A percentile compares a stretch with the other conserved stretches of the same genome.
These are phyloP conservation scores for Hypomecis punctinalis DNA, from an alignment of 2,888 invertebrate species.

Conservation along the genomic window DNA sequence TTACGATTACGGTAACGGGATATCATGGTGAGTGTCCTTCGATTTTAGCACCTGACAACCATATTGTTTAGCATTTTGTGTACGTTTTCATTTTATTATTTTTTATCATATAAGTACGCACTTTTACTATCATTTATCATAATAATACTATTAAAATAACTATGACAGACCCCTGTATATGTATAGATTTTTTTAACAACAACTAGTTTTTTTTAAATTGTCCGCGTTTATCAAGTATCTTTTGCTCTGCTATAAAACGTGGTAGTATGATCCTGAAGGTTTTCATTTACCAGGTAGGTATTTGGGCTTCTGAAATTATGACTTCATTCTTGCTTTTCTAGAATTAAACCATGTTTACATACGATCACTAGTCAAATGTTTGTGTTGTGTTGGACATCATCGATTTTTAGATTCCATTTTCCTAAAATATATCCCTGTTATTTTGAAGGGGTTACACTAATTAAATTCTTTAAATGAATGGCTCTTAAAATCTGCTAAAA, in stretches of 20 bases:
- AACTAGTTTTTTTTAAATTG: constrained; percentile 35
- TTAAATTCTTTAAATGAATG: too few species aligned
- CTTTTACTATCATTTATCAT: not conserved
- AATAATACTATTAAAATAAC: not conserved
- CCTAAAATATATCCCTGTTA: not conserved
- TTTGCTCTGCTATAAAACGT: constrained; percentile 33
- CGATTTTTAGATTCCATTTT: constrained; percentile 1
- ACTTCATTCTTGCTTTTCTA: not conserved
- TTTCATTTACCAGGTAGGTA: too few species aligned
- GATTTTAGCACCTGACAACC: constrained; percentile 66
- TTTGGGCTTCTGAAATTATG: not conserved
- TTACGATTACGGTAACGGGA: constrained; percentile 83
- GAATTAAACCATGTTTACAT: not conserved
- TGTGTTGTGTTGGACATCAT: not conserved
- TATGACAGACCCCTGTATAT: not conserved
- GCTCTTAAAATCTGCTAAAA: too few species aligned
- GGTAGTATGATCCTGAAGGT: constrained; percentile 13
- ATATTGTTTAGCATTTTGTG: constrained; percentile 74
- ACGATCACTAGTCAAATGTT: not conserved
- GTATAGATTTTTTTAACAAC: not conserved
- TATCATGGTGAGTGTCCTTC: constrained; percentile 81
- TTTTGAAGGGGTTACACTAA: too few species aligned
- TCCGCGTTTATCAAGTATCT: constrained; percentile 23
- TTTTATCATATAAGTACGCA: constrained; percentile 19
- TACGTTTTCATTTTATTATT: constrained; percentile 61